Conservation (phyloP, 2,113 vertebrate genomes). For the Cairina moschata region DNA sequence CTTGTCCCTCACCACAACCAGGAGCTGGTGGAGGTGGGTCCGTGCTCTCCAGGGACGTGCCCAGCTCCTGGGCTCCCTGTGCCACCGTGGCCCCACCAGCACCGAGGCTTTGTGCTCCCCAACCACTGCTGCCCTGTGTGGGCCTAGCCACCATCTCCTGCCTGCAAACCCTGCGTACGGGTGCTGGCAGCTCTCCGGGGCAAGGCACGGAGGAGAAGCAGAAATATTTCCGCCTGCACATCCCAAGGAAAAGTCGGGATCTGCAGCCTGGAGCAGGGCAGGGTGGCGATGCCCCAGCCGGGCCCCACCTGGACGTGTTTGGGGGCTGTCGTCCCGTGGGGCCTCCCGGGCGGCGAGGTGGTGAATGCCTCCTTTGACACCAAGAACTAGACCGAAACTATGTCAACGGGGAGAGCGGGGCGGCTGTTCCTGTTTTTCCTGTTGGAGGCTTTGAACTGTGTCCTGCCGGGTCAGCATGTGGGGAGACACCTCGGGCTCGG, state of each 20-base stretch:
- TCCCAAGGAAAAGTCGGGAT: background rate
- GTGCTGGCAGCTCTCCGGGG: background rate
- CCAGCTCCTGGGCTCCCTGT: background rate
- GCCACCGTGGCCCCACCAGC: rapidly evolving
- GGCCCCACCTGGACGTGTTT: background rate
- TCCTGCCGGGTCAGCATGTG: constrained; percentile 54
- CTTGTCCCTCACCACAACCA: background rate
- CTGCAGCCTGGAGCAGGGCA: background rate
- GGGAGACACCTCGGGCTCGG: constrained; percentile 50
- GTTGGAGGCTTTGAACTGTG: constrained; percentile 70
- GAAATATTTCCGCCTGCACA: background rate
- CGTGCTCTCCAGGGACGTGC: rapidly evolving
- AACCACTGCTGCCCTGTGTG: rapidly evolving
- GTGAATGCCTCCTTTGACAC: constrained; percentile 70
- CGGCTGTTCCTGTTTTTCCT: constrained; percentile 76
- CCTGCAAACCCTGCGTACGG: background rate
- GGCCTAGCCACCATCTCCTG: background rate
- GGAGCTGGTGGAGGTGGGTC: background rate
- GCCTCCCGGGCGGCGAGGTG: background rate
- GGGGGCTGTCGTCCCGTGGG: background rate
- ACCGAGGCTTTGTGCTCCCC: background rate
- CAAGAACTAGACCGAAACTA: constrained; percentile 74
- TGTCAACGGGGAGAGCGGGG: constrained; percentile 44
- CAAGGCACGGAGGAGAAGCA: background rate
- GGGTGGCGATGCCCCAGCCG: background rate